phyloP scores from a whole-genome alignment of 2,888 invertebrate species.

The Onthophagus sagittarius region DNA sequence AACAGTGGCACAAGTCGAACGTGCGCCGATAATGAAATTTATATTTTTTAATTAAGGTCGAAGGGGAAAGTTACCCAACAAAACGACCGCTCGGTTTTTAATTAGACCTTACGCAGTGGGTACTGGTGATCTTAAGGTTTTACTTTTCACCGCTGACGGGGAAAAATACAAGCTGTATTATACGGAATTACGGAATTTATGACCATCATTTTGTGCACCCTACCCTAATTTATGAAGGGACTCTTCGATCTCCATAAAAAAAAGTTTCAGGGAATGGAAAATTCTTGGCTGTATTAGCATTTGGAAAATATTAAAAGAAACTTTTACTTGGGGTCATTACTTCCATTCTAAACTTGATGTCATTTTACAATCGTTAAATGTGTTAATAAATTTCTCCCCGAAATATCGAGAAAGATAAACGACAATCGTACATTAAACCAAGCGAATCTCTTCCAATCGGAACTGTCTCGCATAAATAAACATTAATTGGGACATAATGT shows the following conservation, averaged over 20 bases:
- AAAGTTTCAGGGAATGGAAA: neutral
- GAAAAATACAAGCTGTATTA: neutral
- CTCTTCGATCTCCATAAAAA: neutral
- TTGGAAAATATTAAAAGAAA: neutral
- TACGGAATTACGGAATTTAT: neutral
- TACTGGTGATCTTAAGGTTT: neutral
- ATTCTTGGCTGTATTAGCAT: neutral
- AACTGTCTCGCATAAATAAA: neutral
- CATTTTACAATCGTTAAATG: no score
- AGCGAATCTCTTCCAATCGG: neutral
- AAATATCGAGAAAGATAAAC: neutral
- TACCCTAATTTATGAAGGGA: neutral
- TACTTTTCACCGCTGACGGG: neutral
- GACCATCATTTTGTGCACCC: neutral
- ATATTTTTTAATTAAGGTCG: neutral
- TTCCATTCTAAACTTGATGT: no score
- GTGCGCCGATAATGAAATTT: neutral
- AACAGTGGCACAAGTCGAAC: neutral
- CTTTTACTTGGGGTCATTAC: neutral
- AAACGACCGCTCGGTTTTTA: neutral
- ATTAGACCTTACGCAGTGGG: neutral
- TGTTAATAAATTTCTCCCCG: neutral
- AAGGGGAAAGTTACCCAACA: neutral
- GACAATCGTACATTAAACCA: neutral
- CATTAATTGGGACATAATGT: constrained; percentile 1